Conservation (phyloP, 2,888 invertebrate species). For the Apamea crenata region DNA sequence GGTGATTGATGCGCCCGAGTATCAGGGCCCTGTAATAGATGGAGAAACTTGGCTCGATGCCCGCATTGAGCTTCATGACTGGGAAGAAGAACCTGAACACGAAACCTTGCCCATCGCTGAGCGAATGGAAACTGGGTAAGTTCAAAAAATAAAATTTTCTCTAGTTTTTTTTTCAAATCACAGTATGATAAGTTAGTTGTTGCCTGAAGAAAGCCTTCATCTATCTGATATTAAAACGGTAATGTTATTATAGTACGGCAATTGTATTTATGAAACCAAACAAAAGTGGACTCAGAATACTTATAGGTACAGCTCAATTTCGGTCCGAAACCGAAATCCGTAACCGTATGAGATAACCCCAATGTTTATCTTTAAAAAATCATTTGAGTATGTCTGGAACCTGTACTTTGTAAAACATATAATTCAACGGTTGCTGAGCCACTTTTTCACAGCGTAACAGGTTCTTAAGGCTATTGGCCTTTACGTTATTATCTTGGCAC, state of each 20-base stretch:
- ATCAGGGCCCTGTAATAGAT: slow-evolving; percentile 91
- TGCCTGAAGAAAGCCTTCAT: not conserved
- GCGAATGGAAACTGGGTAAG: slow-evolving; percentile 94
- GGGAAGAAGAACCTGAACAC: slow-evolving; percentile 92
- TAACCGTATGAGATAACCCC: not conserved
- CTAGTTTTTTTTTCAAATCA: too few relatives aligned
- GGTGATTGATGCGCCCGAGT: slow-evolving; percentile 77
- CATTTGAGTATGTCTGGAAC: not conserved
- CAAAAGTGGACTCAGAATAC: not conserved
- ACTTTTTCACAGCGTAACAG: slow-evolving; percentile 28
- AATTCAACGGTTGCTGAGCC: slow-evolving; percentile 6
- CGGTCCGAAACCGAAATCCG: not conserved
- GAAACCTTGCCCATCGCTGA: slow-evolving; percentile 92
- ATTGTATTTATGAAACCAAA: not conserved
- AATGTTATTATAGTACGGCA: not conserved
- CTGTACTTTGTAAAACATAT: slow-evolving; percentile 31
- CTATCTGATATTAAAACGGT: not conserved
- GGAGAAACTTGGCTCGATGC: slow-evolving; percentile 92
- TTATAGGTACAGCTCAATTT: not conserved
- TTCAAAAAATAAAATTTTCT: not conserved
- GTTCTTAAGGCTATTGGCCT: slow-evolving; percentile 41
- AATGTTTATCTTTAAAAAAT: slow-evolving; percentile 17
- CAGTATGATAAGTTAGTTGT: not conserved
- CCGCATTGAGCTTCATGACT: slow-evolving; percentile 93
- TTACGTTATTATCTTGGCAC: slow-evolving; percentile 26